These are phyloP conservation scores for Drosophila fungiperda DNA, from an alignment of 2,888 invertebrate species.

Conservation along the genomic window DNA sequence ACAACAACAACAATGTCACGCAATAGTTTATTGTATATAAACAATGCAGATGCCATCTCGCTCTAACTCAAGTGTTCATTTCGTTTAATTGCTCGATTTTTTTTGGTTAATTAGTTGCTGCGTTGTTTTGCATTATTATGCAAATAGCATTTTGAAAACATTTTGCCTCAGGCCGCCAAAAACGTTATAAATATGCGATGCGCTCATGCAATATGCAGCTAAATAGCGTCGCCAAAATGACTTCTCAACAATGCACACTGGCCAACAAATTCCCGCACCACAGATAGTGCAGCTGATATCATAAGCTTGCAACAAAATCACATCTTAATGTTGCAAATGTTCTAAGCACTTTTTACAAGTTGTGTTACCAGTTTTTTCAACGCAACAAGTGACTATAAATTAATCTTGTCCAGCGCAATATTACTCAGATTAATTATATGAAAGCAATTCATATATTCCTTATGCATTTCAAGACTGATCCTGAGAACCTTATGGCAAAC, in stretches of 20 bases:
- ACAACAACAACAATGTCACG: constrained; percentile 3
- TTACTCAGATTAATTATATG: background rate
- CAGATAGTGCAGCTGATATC: constrained; percentile 10
- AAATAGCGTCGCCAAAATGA: constrained; percentile 15
- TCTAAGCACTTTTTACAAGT: background rate
- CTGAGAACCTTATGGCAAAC: background rate
- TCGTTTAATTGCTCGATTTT: constrained; percentile 46
- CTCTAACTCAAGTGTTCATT: constrained; percentile 21
- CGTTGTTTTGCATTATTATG: constrained; percentile 52
- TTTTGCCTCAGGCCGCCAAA: constrained; percentile 25
- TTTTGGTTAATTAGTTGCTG: constrained; percentile 61
- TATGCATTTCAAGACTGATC: background rate
- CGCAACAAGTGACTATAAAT: background rate
- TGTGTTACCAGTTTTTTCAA: background rate
- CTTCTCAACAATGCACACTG: constrained; percentile 35
- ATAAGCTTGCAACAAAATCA: background rate
- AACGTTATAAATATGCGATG: constrained; percentile 60
- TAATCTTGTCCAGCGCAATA: background rate
- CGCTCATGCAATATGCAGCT: constrained; percentile 47
- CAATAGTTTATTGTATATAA: constrained; percentile 38
- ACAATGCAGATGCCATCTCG: constrained; percentile 44
- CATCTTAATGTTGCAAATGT: background rate
- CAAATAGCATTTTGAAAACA: constrained; percentile 29
- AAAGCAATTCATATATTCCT: too few species aligned
- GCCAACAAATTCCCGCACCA: constrained; percentile 18